Evolutionary conservation across 2,113 vertebrate genomes (phyloP), one percentile per base, ranked within the genome.

Genomic region (Sciurus niger): DNA sequence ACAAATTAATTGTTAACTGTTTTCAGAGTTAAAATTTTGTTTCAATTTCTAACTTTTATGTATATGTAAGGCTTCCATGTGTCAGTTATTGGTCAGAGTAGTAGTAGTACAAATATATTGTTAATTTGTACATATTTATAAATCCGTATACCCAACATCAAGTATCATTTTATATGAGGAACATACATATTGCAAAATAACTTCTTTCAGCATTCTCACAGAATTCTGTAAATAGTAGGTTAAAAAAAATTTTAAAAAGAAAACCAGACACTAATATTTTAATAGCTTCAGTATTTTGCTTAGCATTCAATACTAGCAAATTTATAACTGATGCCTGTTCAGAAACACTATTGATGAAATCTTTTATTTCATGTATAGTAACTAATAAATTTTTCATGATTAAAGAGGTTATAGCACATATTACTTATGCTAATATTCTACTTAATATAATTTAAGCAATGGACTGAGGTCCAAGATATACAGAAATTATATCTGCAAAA

Each of bases 91-190:
- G 91, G 98, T 98, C 98, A 98, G 97, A 94, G 92, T 95, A 96
- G 96, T 98, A 98, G 93, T 92, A 97, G 98, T 98, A 95, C 95
- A 96, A 25, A 90, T 90, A 97, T 97, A 97, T 94, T 98, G 98
- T 98, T 92, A 97, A 98, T 98, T 98, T 99, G 98, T 99, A 99
- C 67, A 98, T 99, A 99, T 98, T 98, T 99, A 98, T 98, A 97
- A 98, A 98, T 97, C 94, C 98, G 90, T 84, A 97, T 96, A 96
- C 92, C 82, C 96, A 98, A 97, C 97, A 98, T 96, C 97, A 96
- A 88, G 97, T 96, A 90, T 95, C 96, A 97, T 98, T 98, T 99
- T 99, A 97, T 98, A 98, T 97, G 97, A 96, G 95, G 98, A 98
- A 96, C 98, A 97, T 98, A 98, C 98, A 98, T 98, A 98, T 98